Conservation (phyloP, 2,888 invertebrate species). For the Nomada fucata region DNA sequence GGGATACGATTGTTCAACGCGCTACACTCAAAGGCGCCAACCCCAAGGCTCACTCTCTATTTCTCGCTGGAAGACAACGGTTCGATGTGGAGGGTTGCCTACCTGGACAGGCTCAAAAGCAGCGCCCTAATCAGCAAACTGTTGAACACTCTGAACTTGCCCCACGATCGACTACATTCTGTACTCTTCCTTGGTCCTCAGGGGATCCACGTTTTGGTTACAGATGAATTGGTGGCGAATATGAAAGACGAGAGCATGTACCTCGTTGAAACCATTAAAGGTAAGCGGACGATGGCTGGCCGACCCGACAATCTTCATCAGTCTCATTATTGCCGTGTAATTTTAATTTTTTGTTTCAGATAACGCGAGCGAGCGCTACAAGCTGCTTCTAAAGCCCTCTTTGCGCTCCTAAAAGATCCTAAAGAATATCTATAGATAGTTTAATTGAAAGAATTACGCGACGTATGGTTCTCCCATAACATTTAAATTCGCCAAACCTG, state of each 20-base stretch:
- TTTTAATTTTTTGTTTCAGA: conserved; percentile 69
- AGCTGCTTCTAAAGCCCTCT: conserved; percentile 78
- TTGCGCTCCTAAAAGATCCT: conserved; percentile 62
- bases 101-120: conserved; percentile 85
- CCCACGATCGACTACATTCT: conserved; percentile 78
- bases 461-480: conserved; percentile 4
- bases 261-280: conserved; percentile 86
- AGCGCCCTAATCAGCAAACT: conserved; percentile 79
- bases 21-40: conserved; percentile 90
- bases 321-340: neutral
- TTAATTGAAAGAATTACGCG: conserved; percentile 20
- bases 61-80: conserved; percentile 89
- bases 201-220: conserved; percentile 92
- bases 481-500: conserved; percentile 41
- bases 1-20: conserved; percentile 97
- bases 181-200: conserved; percentile 93
- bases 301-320: too few species aligned
- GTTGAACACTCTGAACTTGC: conserved; percentile 80
- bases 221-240: conserved; percentile 93
- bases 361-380: conserved; percentile 79
- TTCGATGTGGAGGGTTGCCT: conserved; percentile 92
- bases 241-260: conserved; percentile 92
- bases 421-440: neutral
- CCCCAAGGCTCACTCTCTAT: conserved; percentile 93
- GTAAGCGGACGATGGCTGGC: conserved; percentile 72